These are phyloP conservation scores for Limnothrissa miodon DNA, from an alignment of 2,113 vertebrate genomes.

Conservation along the genomic window DNA sequence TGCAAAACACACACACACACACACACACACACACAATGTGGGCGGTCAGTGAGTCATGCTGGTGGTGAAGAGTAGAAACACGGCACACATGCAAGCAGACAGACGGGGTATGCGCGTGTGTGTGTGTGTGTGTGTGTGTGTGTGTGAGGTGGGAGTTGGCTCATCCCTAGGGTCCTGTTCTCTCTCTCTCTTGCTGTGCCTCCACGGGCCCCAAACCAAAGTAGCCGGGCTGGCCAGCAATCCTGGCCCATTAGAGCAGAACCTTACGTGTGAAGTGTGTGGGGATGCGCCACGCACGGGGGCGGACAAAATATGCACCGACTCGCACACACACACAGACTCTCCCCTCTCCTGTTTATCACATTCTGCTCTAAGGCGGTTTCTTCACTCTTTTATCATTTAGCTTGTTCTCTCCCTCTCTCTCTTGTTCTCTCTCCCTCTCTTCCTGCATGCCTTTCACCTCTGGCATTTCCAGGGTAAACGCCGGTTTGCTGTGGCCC, in stretches of 20 bases:
- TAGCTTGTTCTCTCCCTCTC: background rate
- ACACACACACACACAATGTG: constrained; percentile 14
- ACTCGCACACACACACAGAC: background rate
- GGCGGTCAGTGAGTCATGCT: constrained; percentile 8
- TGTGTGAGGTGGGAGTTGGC: background rate
- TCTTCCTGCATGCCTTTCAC: constrained; percentile 50
- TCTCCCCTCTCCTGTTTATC: background rate
- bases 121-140: too few species aligned
- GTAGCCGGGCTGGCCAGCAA: background rate
- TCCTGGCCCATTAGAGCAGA: background rate
- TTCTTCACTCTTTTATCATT: too few species aligned
- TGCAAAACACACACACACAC: constrained; percentile 14
- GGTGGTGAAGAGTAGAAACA: background rate
- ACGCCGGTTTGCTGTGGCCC: constrained; percentile 49
- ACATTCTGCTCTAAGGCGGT: background rate
- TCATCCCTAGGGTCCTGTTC: background rate
- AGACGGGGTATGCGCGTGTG: too few species aligned
- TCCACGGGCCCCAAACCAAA: background rate
- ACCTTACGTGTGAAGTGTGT: background rate
- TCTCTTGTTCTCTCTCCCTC: background rate
- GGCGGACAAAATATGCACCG: background rate
- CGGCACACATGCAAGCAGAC: constrained; percentile 12
- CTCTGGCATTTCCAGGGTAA: constrained; percentile 60
- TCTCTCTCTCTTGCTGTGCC: background rate
- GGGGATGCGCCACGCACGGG: background rate